Conservation (phyloP, 2,113 vertebrate genomes). For the Sylvia atricapilla region DNA sequence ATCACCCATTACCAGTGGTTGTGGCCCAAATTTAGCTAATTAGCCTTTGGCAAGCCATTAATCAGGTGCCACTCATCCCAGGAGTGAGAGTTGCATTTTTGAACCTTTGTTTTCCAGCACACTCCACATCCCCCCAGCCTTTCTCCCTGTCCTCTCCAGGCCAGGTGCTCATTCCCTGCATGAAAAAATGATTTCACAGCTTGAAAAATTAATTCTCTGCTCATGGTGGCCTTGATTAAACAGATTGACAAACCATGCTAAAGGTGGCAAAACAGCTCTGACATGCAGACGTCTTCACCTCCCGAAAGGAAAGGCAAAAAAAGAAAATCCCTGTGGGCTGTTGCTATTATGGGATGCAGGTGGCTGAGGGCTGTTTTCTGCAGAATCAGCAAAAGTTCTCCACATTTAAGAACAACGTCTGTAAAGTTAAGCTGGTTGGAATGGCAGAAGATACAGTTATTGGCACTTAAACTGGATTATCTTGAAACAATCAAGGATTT, state of each 20-base stretch:
- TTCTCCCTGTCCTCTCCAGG: neutral
- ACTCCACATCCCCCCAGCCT: neutral
- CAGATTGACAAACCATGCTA: neutral
- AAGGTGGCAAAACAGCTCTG: slow-evolving; percentile 7
- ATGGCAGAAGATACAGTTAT: neutral
- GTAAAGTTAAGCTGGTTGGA: neutral
- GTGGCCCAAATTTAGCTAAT: neutral
- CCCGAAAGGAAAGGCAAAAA: neutral
- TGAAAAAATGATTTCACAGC: neutral
- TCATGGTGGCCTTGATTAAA: slow-evolving; percentile 13
- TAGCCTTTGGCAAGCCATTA: neutral
- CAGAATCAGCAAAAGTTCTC: neutral
- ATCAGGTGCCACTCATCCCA: neutral
- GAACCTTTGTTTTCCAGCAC: neutral
- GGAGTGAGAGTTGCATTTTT: neutral
- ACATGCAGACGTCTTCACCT: neutral
- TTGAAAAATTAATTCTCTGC: slow-evolving; percentile 27
- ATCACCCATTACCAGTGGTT: neutral
- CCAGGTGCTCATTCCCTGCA: neutral
- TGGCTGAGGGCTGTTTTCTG: neutral
- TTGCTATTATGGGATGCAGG: neutral
- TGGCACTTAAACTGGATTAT: neutral
- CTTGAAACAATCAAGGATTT: neutral
- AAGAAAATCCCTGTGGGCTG: neutral
- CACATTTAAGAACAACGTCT: fast-evolving